A percentile compares a stretch with the other conserved stretches of the same genome.
Evolutionary conservation across 2,113 vertebrate species (phyloP).

Genomic region (Gobiocypris rarus): DNA sequence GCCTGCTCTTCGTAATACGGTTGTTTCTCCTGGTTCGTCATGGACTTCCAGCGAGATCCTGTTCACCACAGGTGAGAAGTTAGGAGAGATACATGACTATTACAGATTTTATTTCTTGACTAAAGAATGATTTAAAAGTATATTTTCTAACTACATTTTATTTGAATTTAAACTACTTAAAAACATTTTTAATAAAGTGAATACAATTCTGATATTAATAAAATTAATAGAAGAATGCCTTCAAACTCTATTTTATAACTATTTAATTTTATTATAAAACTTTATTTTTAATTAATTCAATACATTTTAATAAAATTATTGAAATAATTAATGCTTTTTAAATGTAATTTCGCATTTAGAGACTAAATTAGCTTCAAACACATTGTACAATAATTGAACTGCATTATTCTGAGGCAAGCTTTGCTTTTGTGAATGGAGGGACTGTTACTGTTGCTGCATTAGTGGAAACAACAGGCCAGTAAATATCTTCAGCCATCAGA

Average conservation of each 20-base stretch:
- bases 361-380: neutral
- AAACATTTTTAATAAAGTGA: no score
- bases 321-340: neutral
- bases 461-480: conserved; percentile 56
- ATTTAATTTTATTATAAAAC: no score
- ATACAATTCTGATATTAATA: no score
- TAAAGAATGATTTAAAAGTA: neutral
- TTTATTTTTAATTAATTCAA: neutral
- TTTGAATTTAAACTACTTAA: neutral
- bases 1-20: conserved; percentile 99
- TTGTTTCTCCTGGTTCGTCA: conserved; percentile 99
- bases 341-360: neutral
- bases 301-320: neutral
- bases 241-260: no score
- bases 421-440: neutral
- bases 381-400: neutral
- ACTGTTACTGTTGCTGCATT: conserved; percentile 45
- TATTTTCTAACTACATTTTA: neutral
- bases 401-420: neutral
- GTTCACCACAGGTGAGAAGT: neutral
- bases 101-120: neutral
- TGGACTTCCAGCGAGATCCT: conserved; percentile 99
- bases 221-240: no score
- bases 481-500: conserved; percentile 66
- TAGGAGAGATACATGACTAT: neutral